phyloP scores from a whole-genome alignment of 2,113 vertebrate genomes.

The Odobenus rosmarus region DNA sequence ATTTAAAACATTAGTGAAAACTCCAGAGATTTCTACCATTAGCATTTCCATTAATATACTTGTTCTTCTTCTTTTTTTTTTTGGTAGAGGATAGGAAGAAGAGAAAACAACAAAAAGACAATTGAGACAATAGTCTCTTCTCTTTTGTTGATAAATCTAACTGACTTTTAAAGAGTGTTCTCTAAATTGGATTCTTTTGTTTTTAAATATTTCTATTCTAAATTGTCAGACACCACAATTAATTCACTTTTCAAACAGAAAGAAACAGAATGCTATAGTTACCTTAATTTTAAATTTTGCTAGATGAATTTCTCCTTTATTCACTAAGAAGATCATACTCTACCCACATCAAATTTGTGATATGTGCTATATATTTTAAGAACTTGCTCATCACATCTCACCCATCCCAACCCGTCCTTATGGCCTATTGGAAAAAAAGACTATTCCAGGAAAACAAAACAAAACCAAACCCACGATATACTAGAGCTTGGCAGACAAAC shows the following conservation, averaged over 20 bases:
- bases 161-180: conserved; percentile 56
- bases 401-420: accelerated
- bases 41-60: conserved; percentile 53
- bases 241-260: conserved; percentile 42
- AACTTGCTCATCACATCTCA: not conserved
- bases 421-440: not conserved
- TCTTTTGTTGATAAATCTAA: conserved; percentile 56
- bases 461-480: not conserved
- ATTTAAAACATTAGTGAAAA: conserved; percentile 50
- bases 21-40: not conserved
- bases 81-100: not conserved
- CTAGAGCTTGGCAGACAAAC: not conserved
- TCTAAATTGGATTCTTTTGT: conserved; percentile 40
- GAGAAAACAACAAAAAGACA: not conserved
- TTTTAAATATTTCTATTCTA: conserved; percentile 54
- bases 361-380: not conserved
- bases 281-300: not conserved
- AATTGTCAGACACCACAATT: conserved; percentile 56
- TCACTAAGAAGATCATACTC: not conserved
- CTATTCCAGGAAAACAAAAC: not conserved
- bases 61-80: conserved; percentile 35
- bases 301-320: conserved; percentile 5
- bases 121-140: conserved; percentile 4
- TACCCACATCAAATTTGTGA: not conserved
- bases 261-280: conserved; percentile 11